A percentile compares a stretch with the other conserved stretches of the same genome.
Evolutionary conservation across 2,113 vertebrate species (phyloP).

Genomic region (Podilymbus podiceps): DNA sequence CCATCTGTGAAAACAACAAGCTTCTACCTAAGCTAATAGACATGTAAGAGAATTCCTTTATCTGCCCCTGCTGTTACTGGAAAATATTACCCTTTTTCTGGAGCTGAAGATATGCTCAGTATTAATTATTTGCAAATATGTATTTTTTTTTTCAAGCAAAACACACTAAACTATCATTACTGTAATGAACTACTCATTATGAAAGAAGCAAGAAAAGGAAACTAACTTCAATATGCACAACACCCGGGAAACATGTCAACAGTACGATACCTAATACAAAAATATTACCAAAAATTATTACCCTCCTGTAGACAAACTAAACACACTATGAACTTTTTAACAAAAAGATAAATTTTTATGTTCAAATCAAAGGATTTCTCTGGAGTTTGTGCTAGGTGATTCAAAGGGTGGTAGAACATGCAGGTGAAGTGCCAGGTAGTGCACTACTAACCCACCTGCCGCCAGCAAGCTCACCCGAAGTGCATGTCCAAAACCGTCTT

Average conservation of each 20-base stretch:
- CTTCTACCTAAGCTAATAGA: neutral
- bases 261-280: neutral
- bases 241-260: neutral
- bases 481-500: neutral
- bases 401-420: neutral
- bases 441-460: neutral
- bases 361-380: neutral
- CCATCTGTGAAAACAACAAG: neutral
- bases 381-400: neutral
- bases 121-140: neutral
- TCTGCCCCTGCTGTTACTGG: neutral
- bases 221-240: neutral
- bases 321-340: rapidly evolving
- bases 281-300: neutral
- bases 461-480: neutral
- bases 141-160: neutral
- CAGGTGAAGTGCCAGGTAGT: neutral
- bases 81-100: neutral
- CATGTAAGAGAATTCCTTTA: neutral
- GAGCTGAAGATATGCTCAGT: neutral
- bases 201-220: neutral
- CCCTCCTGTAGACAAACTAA: neutral
- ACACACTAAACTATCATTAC: neutral
- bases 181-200: neutral
- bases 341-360: neutral